Conservation (phyloP, 2,888 invertebrate species). For the Caenorhabditis afra region DNA sequence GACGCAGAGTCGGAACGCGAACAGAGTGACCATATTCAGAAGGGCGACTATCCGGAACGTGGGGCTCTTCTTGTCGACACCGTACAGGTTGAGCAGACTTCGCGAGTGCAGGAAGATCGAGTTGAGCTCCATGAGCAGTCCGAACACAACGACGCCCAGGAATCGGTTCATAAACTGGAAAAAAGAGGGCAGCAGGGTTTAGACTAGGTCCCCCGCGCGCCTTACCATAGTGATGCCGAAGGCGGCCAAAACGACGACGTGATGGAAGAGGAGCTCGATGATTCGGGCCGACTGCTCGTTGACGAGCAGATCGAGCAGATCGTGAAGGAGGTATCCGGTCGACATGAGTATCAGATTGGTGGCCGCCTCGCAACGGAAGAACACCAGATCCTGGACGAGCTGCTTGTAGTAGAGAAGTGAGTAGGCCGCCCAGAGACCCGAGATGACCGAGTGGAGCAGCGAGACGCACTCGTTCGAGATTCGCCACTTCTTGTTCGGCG, state of each 20-base stretch:
- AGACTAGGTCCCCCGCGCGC: too few relatives aligned
- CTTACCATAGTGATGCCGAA: conserved; percentile 72
- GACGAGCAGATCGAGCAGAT: conserved; percentile 77
- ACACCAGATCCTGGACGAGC: conserved; percentile 68
- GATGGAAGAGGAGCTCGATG: conserved; percentile 80
- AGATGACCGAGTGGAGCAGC: conserved; percentile 76
- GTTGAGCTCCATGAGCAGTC: conserved; percentile 80
- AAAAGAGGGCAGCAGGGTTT: not conserved
- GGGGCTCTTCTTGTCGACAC: conserved; percentile 73
- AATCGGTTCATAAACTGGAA: conserved; percentile 67
- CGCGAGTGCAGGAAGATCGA: conserved; percentile 75
- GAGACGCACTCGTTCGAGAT: conserved; percentile 79
- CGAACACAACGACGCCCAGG: conserved; percentile 77
- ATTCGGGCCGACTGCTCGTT: conserved; percentile 79
- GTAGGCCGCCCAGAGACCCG: conserved; percentile 71
- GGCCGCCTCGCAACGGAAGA: conserved; percentile 64
- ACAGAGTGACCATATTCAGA: conserved; percentile 77
- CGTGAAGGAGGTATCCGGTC: conserved; percentile 78
- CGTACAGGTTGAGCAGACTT: conserved; percentile 71
- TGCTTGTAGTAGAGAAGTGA: conserved; percentile 63
- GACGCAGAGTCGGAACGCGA: conserved; percentile 78
- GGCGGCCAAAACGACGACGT: conserved; percentile 76
- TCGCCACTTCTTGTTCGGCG: conserved; percentile 80
- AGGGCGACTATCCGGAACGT: conserved; percentile 77
- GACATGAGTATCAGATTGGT: conserved; percentile 73